These are phyloP conservation scores for Turritopsis rubra DNA, from an alignment of 30 jellyfish, hydroid and myxozoan species.

Conservation along the genomic window DNA sequence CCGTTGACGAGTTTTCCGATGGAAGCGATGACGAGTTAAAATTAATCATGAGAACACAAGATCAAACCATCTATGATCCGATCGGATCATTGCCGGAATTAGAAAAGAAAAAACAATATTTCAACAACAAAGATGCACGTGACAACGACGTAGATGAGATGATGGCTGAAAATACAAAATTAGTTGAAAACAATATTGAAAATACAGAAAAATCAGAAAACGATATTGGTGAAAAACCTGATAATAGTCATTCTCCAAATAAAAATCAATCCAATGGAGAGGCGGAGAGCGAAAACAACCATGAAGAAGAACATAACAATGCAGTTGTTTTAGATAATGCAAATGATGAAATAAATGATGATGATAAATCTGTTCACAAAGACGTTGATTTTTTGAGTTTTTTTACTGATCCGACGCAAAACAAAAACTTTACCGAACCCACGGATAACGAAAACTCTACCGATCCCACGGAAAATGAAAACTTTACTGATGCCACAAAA, in stretches of 20 bases:
- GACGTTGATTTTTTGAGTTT: neutral
- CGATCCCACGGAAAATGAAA: neutral
- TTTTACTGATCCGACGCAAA: neutral
- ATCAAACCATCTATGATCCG: conserved; percentile 1
- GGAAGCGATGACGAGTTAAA: conserved; percentile 35
- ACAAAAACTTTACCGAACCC: neutral
- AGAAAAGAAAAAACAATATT: neutral
- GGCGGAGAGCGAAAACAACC: neutral
- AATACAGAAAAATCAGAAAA: neutral
- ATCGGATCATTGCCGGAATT: neutral
- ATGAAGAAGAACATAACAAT: neutral
- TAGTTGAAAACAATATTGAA: neutral
- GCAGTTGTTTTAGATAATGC: neutral
- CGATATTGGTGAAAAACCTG: neutral
- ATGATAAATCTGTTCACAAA: neutral
- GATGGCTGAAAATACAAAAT: neutral
- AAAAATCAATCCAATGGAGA: neutral
- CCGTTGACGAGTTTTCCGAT: conserved; percentile 8
- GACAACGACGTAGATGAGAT: neutral
- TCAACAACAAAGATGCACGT: neutral
- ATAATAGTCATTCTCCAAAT: neutral
- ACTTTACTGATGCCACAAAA: neutral
- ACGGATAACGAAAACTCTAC: neutral
- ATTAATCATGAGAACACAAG: neutral
- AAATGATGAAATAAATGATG: conserved; percentile 1